phyloP scores from a whole-genome alignment of 2,797 vertebrate genomes.

The Acanthurus tractus region DNA sequence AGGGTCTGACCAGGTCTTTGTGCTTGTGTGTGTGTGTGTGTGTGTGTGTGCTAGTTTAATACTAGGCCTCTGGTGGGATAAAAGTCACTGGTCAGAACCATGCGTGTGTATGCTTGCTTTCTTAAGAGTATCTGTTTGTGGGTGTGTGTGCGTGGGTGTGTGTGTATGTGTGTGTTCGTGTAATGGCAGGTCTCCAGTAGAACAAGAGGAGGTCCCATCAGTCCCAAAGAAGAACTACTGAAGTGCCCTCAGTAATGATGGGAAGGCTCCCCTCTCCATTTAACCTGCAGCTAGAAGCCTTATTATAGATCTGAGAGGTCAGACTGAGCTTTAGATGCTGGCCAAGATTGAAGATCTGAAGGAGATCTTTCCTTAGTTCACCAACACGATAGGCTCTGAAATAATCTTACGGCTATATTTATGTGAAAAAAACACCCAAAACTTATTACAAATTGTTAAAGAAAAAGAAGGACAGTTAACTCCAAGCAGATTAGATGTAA shows the following conservation, averaged over 20 bases:
- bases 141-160: conserved; percentile 26
- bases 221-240: conserved; percentile 56
- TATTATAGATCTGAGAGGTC: conserved; percentile 73
- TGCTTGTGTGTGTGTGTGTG: conserved; percentile 5
- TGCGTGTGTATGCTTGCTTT: conserved; percentile 43
- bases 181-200: conserved; percentile 72
- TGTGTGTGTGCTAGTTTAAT: conserved; percentile 42
- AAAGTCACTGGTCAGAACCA: conserved; percentile 49
- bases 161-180: conserved; percentile 26
- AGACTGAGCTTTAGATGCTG: conserved; percentile 49
- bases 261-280: conserved; percentile 70
- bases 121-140: too few species aligned
- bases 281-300: conserved; percentile 72
- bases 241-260: conserved; percentile 71
- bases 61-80: conserved; percentile 38
- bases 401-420: neutral
- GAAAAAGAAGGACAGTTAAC: neutral
- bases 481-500: neutral
- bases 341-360: conserved; percentile 28
- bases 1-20: conserved; percentile 35
- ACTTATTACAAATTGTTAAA: neutral
- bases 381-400: neutral
- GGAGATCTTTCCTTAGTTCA: neutral
- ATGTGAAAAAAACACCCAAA: neutral
- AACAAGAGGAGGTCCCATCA: conserved; percentile 61